phyloP scores from a whole-genome alignment of 2,888 invertebrate species.

The Lochmaea capreae region DNA sequence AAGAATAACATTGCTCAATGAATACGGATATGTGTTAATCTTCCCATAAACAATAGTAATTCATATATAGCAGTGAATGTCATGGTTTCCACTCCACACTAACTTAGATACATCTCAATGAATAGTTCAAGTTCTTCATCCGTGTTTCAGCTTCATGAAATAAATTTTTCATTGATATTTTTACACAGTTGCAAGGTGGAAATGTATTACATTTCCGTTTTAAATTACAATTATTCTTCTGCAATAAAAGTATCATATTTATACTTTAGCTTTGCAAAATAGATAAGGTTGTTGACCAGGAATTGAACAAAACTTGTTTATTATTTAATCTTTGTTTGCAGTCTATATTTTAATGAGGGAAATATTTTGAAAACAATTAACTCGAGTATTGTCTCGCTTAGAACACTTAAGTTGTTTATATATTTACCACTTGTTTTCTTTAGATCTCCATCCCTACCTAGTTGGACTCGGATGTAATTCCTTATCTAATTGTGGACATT shows the following conservation, averaged over 20 bases:
- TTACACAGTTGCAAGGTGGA: background rate
- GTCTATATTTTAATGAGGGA: background rate
- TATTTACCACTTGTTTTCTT: no score
- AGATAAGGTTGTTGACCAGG: conserved; percentile 1
- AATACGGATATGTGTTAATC: no score
- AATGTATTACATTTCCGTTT: background rate
- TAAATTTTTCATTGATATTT: background rate
- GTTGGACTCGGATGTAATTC: no score
- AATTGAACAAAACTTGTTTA: background rate
- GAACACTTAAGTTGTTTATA: background rate
- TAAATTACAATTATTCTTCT: conserved; percentile 1
- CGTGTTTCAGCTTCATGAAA: background rate
- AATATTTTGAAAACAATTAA: background rate
- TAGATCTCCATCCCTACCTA: no score
- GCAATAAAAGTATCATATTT: background rate
- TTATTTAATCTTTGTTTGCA: background rate
- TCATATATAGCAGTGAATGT: background rate
- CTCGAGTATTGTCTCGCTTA: background rate
- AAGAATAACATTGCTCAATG: no score
- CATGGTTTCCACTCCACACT: background rate
- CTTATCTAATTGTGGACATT: no score
- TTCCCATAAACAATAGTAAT: no score
- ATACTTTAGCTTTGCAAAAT: background rate
- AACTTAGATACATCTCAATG: background rate
- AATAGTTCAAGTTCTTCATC: background rate